Evolutionary conservation across 1,140 invertebrate species (phyloP), one percentile per base, ranked within the genome.

Genomic region (Eulimnadia texana): DNA sequence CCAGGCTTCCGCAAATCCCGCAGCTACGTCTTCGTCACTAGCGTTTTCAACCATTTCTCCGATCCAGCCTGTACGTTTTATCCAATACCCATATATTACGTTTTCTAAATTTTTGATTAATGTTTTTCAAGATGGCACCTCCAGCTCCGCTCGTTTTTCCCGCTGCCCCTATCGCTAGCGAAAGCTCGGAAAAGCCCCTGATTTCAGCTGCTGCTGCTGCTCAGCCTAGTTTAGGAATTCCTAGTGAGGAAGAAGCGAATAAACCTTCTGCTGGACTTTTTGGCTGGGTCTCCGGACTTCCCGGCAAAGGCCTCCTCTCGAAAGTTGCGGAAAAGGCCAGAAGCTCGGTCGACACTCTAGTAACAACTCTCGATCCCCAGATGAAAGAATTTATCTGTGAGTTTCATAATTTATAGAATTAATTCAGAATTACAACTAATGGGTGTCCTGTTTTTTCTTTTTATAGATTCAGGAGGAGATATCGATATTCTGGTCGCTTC

Each of bases 361-460:
- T 93, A 33, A 91, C 88, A 19, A 91, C 88, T 19, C 73, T 93
- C 10, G 89, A 93, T 73, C 89, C 89, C 20, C 88, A 90, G 71
- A 91, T 93, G 89, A 86, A 84, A 70, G 85, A 90, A 74, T 84
- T 87, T 71, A 82, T 90, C 64, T 81, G 87, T 91, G 78, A 80
- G 80, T 77, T 47, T 28, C 42, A 28, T 10, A 19, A 22, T 19
- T 56, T 55, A 16, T 19, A n/a, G n/a, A n/a, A n/a, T n/a, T n/a
- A n/a, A n/a, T n/a, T n/a, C n/a, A n/a, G n/a, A n/a, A n/a, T n/a
- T n/a, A n/a, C n/a, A n/a, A n/a, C n/a, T n/a, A n/a, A n/a, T n/a
- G n/a, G 6, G 33, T 42, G 6, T 42, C 6, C 33, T 6, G 33
- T 47, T 58, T 56, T 22, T 67, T 64, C 64, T 65, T 79, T 77